Base-by-base conservation (phyloP, 2,888 invertebrate species). In the Caenorhabditis sulstoni region DNA sequence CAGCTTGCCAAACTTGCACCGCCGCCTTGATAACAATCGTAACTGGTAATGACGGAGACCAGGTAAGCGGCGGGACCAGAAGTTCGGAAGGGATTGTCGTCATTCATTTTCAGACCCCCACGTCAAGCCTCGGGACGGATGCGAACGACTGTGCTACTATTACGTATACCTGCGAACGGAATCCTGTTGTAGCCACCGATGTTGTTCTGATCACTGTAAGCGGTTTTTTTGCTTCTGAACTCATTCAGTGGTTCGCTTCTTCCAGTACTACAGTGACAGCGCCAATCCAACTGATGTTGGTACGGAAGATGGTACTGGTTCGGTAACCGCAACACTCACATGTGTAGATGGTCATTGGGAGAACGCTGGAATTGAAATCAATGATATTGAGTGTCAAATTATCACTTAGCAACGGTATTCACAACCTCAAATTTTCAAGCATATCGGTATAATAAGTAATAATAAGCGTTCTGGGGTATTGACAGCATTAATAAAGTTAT, bases 351-450 rank as follows among this genome's bases (percentile, higher is more conserved):
- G 67, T 2, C 20, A 44, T 5, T 76, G 75, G 75, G 50, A 55
- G 14, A 57, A 61, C 18, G 62, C 23, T 14, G 68, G 68, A 35
- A 57, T 76, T 11, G 67, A 55, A 1, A 76, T 76, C 14, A 68
- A 76, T 18, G 75, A 76, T 23, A 53, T 76, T 22, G 75, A 76
- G 37, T 76, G 75, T 41, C 75, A 76, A 75, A 67, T 75, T 39
- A 75, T 75, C n/a, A 53, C 66, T 12, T 75, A 61, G 47, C 7
- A 5, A 29, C 7, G 29, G 29, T 29, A 7, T 29, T 29, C 4
- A 29, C 3, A 29, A 29, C 23, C 22, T 45, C 37, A 16, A n/a
- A 35, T 50, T 7, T 23, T 41, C 52, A 52, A 52, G n/a, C 22
- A 62, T 20, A 50, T 61, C 62, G 39, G 12, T 50, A 50, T 50